These are phyloP conservation scores for Oligia fasciuncula DNA, from an alignment of 2,888 invertebrate species.

Conservation along the genomic window DNA sequence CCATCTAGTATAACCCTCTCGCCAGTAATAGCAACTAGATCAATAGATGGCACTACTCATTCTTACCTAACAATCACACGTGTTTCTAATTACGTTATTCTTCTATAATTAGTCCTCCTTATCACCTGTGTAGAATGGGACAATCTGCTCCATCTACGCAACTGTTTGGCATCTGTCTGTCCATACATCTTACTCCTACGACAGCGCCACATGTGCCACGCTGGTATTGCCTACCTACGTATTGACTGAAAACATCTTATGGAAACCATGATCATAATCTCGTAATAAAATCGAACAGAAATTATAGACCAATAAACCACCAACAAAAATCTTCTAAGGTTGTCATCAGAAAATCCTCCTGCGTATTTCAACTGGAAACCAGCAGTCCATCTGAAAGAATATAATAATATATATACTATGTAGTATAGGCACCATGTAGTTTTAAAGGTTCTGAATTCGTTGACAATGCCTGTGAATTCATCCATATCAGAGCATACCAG, in stretches of 20 bases:
- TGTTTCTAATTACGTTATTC: background rate
- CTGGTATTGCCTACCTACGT: constrained; percentile 10
- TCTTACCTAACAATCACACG: background rate
- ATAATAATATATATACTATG: background rate
- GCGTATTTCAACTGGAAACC: background rate
- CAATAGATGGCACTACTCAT: background rate
- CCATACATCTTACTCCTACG: constrained; percentile 32
- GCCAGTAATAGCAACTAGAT: background rate
- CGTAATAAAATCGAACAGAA: constrained; percentile 20
- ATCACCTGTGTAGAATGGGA: constrained; percentile 24
- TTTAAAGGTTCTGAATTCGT: background rate
- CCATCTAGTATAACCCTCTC: background rate
- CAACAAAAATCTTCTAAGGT: background rate
- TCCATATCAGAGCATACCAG: background rate
- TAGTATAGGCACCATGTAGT: background rate
- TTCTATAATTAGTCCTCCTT: constrained; percentile 26
- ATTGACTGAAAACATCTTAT: constrained; percentile 23
- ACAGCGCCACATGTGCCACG: constrained; percentile 21
- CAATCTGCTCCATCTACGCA: constrained; percentile 18
- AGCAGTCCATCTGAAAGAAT: background rate
- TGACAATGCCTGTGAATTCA: background rate
- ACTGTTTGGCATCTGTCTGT: constrained; percentile 40
- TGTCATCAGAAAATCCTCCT: background rate
- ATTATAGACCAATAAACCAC: background rate
- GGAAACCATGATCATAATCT: constrained; percentile 34